Base-by-base conservation (phyloP, 2,888 invertebrate species). In the Noctuana brunneofusca region DNA sequence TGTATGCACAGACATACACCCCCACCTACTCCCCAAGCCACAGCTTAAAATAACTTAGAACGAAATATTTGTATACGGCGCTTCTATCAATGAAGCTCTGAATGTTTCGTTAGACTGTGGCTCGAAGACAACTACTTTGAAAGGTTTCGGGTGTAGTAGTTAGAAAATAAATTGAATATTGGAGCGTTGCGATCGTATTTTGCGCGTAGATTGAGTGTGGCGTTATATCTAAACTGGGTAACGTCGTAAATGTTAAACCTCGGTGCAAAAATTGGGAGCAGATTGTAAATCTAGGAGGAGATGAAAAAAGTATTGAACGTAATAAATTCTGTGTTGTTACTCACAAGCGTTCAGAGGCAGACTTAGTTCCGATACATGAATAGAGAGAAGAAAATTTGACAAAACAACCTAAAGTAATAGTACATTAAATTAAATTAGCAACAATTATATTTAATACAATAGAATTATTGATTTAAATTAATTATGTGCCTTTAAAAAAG, bases 101-200 rank as follows among this genome's bases (percentile, higher is more conserved):
- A 49, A 14, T 32, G n/a, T 43, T 54, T 35, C 12, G 11, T 3
- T 49, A 3, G 12, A 41, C 41, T 35, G 30, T 30, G 30, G 27
- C 48, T 18, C 65, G 73, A 73, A 57, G 65, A 22, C 48, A 22
- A 56, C 62, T 52, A 64, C 57, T 74, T 64, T 75, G 79, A 66
- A 76, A 73, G 58, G 54, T 62, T 54, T 65, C 56, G 71, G 72
- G 73, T 75, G 73, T 74, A 75, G 78, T 84, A 85, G 86, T 85
- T 86, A 85, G 82, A 81, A 84, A 86, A 82, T 85, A 86, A 86
- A 87, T 87, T 84, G 86, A 86, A 86, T 86, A 85, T 83, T 75
- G 83, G 79, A 75, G 75, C 76, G 78, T 52, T 62, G 52, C 46
- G 56, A 57, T 76, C 73, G 72, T 75, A 78, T 80, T 78, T 76